These are phyloP conservation scores for Drosophila diplacantha DNA, from an alignment of 2,888 invertebrate genomes.

Conservation along the genomic window DNA sequence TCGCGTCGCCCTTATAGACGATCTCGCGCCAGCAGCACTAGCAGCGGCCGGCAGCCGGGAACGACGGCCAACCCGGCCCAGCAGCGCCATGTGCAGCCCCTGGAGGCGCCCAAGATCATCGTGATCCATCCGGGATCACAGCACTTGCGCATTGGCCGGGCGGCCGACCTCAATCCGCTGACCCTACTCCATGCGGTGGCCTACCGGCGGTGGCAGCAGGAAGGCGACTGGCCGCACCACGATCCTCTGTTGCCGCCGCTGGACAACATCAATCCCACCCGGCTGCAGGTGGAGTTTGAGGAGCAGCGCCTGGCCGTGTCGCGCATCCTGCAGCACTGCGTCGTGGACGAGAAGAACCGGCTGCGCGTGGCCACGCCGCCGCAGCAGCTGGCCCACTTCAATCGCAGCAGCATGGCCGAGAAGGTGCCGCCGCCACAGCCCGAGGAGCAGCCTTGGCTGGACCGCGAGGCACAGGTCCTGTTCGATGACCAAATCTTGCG, in stretches of 20 bases:
- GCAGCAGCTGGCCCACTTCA: constrained; percentile 92
- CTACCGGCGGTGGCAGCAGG: constrained; percentile 68
- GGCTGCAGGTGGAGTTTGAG: constrained; percentile 84
- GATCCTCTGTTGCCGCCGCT: constrained; percentile 63
- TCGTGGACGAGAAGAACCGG: constrained; percentile 87
- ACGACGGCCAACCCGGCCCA: background rate
- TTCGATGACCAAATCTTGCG: constrained; percentile 68
- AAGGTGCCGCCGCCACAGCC: constrained; percentile 74
- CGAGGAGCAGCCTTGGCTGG: constrained; percentile 40
- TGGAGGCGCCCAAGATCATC: constrained; percentile 86
- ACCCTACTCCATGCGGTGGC: constrained; percentile 85
- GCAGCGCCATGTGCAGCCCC: constrained; percentile 56
- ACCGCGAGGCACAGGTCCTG: constrained; percentile 19
- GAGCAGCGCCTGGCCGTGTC: constrained; percentile 90
- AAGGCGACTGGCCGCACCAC: constrained; percentile 78
- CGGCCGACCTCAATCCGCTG: constrained; percentile 92
- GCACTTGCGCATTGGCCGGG: constrained; percentile 91
- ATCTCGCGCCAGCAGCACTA: constrained; percentile 64
- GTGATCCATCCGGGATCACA: constrained; percentile 97
- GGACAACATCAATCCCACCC: constrained; percentile 39
- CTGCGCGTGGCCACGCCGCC: constrained; percentile 90
- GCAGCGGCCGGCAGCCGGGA: constrained; percentile 55
- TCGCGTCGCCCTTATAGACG: constrained; percentile 30
- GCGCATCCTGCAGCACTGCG: constrained; percentile 90
- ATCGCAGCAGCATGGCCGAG: constrained; percentile 87